These are phyloP conservation scores for Otus scops DNA, from an alignment of 2,797 vertebrate species.

Conservation along the genomic window DNA sequence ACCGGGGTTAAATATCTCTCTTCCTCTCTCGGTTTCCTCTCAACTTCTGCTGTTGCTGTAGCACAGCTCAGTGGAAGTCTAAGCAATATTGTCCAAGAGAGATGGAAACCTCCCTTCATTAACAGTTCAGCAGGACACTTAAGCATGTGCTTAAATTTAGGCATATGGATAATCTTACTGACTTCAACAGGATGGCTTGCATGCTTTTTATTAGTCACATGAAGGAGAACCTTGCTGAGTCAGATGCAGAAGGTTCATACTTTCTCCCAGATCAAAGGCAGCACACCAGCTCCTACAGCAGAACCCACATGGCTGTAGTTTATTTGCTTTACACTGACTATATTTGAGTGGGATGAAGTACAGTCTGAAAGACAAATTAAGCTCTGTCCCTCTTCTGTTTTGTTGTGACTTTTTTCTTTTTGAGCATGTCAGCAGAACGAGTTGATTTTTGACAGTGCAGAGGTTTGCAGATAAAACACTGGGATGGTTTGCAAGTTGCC, in stretches of 20 bases:
- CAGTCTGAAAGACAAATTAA: not conserved
- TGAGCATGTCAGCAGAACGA: not conserved
- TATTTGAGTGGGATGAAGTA: not conserved
- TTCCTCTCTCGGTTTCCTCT: not conserved
- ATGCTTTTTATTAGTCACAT: not conserved
- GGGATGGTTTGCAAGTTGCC: not conserved
- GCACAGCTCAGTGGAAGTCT: not conserved
- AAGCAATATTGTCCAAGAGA: not conserved
- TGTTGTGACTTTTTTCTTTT: not conserved
- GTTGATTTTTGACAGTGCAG: not conserved
- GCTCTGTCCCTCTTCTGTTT: not conserved
- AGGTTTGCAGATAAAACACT: not conserved
- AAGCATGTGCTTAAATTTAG: not conserved
- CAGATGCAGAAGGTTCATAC: constrained; percentile 1
- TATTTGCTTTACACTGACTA: not conserved
- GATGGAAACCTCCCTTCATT: not conserved
- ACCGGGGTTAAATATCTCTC: not conserved
- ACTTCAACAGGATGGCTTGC: not conserved
- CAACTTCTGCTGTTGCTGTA: not conserved
- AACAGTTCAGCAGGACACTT: not conserved
- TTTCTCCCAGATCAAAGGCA: constrained; percentile 37
- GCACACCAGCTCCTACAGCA: not conserved
- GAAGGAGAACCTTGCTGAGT: constrained; percentile 23
- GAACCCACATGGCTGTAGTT: not conserved
- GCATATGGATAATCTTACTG: not conserved